Percentiles rank a stretch among this genome's conserved stretches.
phyloP scores from a whole-genome alignment of 2,113 vertebrate genomes.

The Caloenas nicobarica region DNA sequence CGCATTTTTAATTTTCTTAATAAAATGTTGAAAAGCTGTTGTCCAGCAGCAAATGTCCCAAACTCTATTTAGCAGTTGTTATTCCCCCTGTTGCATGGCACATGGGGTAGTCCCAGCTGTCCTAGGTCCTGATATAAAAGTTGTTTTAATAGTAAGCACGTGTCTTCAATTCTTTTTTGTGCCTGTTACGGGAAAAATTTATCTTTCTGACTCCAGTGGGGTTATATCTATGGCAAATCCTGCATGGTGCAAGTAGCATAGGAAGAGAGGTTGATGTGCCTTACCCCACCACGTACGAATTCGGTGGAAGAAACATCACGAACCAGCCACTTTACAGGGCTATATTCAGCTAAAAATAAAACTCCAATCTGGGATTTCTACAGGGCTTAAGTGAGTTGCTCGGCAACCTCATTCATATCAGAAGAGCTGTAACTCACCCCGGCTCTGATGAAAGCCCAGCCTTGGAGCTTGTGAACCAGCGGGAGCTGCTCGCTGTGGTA shows the following conservation, averaged over 20 bases:
- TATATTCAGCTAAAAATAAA: constrained; percentile 24
- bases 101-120: not conserved
- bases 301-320: not conserved
- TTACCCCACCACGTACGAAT: not conserved
- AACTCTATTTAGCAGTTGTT: not conserved
- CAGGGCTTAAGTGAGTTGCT: constrained; percentile 29
- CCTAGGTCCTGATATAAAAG: not conserved
- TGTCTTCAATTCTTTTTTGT: not conserved
- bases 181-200: not conserved
- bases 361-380: constrained; percentile 19
- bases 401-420: not conserved
- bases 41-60: not conserved
- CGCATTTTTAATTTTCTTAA: not conserved
- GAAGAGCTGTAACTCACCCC: not conserved
- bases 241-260: not conserved
- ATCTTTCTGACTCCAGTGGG: not conserved
- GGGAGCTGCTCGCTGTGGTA: not conserved
- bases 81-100: not conserved
- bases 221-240: not conserved
- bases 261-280: not conserved
- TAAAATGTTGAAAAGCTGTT: not conserved
- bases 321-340: not conserved
- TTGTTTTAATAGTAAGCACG: not conserved
- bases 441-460: not conserved
- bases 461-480: not conserved